Evolutionary conservation across 2,888 invertebrate species (phyloP).

Genomic region (Chrysotoxum bicinctum): DNA sequence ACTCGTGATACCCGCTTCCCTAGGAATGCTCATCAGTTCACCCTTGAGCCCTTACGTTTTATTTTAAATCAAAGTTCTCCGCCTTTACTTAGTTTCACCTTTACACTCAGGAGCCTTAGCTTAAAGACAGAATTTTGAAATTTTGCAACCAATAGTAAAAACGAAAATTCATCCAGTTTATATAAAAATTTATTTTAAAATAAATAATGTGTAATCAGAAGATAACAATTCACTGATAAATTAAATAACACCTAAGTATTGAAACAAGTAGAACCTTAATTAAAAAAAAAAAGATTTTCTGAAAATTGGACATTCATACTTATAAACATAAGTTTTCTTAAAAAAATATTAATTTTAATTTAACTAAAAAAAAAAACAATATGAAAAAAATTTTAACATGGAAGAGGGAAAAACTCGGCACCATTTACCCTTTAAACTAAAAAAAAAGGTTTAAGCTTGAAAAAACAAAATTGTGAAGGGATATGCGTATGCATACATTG

Average conservation of each 20-base stretch:
- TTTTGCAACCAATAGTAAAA: no score
- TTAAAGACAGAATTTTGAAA: no score
- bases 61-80: no score
- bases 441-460: background rate
- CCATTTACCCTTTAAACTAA: background rate
- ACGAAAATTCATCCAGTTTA: background rate
- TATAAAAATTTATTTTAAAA: constrained; percentile 56
- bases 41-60: no score
- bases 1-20: no score
- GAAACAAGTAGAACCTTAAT: background rate
- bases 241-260: constrained; percentile 43
- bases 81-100: no score
- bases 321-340: background rate
- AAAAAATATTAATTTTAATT: background rate
- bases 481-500: constrained; percentile 25
- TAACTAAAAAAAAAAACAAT: background rate
- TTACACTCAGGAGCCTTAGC: no score
- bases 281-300: background rate
- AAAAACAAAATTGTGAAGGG: background rate
- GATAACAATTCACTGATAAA: constrained; percentile 57
- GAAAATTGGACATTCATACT: background rate
- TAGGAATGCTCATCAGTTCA: no score
- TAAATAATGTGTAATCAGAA: constrained; percentile 55
- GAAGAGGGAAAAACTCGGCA: background rate
- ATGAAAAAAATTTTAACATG: background rate